These are phyloP conservation scores for Papilio xuthus DNA, from an alignment of 1,140 invertebrate genomes.

Conservation along the genomic window DNA sequence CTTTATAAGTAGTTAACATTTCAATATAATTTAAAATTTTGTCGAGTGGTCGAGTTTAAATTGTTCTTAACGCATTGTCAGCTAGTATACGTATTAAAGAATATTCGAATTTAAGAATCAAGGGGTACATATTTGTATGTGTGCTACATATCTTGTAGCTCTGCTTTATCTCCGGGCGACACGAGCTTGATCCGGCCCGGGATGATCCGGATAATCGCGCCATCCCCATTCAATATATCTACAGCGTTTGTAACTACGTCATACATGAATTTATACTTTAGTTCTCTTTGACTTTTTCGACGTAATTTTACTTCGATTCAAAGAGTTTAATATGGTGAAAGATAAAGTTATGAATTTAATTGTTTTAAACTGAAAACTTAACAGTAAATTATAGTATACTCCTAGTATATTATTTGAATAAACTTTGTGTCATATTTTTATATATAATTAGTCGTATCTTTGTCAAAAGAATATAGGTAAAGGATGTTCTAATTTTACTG, in stretches of 20 bases:
- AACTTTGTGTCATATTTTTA: no score
- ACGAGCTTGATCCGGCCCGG: constrained; percentile 72
- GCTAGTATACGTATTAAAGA: not conserved
- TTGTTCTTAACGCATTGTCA: no score
- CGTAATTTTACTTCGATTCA: constrained; percentile 33
- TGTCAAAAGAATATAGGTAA: no score
- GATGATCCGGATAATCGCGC: constrained; percentile 77
- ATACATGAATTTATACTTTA: constrained; percentile 33
- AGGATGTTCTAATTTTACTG: no score
- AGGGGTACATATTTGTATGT: constrained; percentile 23
- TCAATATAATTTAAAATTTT: no score
- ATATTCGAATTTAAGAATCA: constrained; percentile 1
- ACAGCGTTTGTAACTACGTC: constrained; percentile 40
- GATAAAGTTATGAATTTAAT: not conserved
- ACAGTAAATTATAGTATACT: not conserved
- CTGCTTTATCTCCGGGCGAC: constrained; percentile 76
- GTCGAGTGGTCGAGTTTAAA: no score
- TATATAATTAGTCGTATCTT: no score
- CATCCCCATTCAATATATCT: constrained; percentile 54
- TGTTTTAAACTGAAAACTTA: not conserved
- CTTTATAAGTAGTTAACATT: no score
- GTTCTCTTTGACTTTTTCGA: constrained; percentile 22
- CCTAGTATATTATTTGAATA: no score
- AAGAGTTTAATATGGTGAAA: constrained; percentile 14
- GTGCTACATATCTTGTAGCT: constrained; percentile 53